A percentile compares a stretch with the other conserved stretches of the same genome.
These are phyloP conservation scores for Adoxophyes honmai DNA, from an alignment of 1,140 invertebrate species.

Conservation along the genomic window DNA sequence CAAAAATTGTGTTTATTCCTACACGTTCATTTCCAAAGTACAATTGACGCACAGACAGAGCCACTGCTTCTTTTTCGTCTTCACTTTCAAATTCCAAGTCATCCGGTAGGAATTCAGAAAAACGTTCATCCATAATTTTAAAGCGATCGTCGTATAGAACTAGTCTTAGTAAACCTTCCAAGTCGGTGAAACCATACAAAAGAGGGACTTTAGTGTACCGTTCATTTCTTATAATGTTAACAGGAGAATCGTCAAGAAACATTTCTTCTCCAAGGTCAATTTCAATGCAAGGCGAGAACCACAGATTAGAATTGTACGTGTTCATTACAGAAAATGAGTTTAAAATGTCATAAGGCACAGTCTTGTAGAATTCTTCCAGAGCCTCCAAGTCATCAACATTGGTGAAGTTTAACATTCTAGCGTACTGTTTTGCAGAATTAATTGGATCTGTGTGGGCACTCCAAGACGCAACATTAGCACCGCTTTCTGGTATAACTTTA, in stretches of 20 bases:
- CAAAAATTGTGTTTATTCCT: no score
- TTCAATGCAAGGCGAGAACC: not conserved
- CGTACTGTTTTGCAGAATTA: no score
- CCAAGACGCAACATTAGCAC: no score
- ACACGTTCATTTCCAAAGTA: not conserved
- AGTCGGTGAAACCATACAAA: not conserved
- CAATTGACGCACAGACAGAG: not conserved
- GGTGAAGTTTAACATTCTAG: no score
- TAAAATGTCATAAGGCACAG: not conserved
- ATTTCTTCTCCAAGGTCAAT: not conserved
- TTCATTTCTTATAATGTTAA: not conserved
- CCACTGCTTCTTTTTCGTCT: not conserved
- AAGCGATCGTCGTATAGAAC: not conserved
- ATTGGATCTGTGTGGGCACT: no score
- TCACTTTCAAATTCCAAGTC: constrained; percentile 1
- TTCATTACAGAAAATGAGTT: not conserved
- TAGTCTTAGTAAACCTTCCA: not conserved
- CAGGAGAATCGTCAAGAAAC: not conserved
- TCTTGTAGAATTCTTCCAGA: no score
- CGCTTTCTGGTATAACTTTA: not conserved
- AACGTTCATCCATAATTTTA: not conserved
- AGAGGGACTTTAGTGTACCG: not conserved
- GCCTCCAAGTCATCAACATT: no score
- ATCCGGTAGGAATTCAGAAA: not conserved
- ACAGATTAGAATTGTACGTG: not conserved